Conservation (phyloP, 2,797 vertebrate species). For the Microtus agrestis region DNA sequence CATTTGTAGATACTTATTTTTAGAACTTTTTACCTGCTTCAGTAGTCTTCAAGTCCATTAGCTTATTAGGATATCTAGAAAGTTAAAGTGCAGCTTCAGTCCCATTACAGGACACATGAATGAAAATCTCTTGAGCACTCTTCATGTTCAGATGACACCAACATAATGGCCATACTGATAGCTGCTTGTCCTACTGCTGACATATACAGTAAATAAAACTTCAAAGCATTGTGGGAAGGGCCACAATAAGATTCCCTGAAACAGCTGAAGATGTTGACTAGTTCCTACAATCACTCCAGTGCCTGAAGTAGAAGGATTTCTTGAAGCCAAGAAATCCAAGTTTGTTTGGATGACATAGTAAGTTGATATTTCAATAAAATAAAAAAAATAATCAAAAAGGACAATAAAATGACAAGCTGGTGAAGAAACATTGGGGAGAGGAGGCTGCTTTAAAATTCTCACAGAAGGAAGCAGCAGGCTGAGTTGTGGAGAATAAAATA, state of each 20-base stretch:
- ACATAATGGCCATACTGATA: neutral
- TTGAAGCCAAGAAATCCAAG: neutral
- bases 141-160: neutral
- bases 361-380: neutral
- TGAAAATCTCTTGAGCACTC: neutral
- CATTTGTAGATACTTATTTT: neutral
- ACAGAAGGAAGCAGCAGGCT: neutral
- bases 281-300: neutral
- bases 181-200: neutral
- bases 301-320: neutral
- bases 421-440: fast-evolving
- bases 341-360: neutral
- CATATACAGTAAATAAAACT: neutral
- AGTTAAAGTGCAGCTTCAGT: neutral
- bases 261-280: neutral
- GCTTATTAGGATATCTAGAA: neutral
- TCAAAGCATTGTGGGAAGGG: neutral
- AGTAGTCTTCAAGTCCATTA: neutral
- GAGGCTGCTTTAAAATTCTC: neutral
- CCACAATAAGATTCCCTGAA: neutral
- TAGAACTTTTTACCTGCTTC: neutral
- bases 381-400: neutral
- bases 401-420: neutral
- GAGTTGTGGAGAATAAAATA: neutral
- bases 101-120: neutral